Conservation (phyloP, 1,140 invertebrate species). For the Acromyrmex echinatior region DNA sequence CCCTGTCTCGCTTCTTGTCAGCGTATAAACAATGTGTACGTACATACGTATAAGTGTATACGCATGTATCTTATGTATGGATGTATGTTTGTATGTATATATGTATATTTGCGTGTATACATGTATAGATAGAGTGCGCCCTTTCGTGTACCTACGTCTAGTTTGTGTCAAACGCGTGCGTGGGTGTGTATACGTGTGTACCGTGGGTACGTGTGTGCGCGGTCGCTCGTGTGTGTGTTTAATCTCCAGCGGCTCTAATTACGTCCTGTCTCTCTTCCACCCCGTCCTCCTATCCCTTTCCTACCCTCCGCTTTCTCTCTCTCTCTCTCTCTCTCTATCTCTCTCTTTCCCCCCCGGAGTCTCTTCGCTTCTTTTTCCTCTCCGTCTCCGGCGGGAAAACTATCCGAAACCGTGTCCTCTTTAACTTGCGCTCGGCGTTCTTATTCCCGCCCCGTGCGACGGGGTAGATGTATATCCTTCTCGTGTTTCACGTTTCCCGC, state of each 20-base stretch:
- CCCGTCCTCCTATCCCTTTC: too few relatives aligned
- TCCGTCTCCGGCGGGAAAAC: constrained; percentile 28
- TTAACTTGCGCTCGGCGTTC: constrained; percentile 37
- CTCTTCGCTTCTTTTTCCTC: background rate
- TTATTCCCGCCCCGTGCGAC: background rate
- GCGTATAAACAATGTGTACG: constrained; percentile 67
- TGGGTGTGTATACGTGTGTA: too few relatives aligned
- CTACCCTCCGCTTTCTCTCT: too few relatives aligned
- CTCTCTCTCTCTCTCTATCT: too few relatives aligned
- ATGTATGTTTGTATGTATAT: constrained; percentile 11
- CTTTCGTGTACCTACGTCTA: constrained; percentile 14
- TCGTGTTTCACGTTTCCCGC: constrained; percentile 37
- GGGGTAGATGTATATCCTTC: constrained; percentile 9
- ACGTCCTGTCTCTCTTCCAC: constrained; percentile 22
- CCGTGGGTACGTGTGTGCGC: background rate
- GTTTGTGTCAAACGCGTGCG: constrained; percentile 34
- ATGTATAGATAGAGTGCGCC: constrained; percentile 33
- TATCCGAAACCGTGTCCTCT: constrained; percentile 50
- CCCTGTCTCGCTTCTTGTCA: constrained; percentile 48
- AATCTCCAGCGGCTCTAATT: constrained; percentile 56
- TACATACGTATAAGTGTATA: constrained; percentile 9
- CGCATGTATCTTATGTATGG: background rate
- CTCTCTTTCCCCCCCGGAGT: background rate
- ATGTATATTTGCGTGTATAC: constrained; percentile 7
- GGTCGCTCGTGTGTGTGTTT: constrained; percentile 33